Evolutionary conservation across 2,797 vertebrate species (phyloP).

Genomic region (Brotula barbata): DNA sequence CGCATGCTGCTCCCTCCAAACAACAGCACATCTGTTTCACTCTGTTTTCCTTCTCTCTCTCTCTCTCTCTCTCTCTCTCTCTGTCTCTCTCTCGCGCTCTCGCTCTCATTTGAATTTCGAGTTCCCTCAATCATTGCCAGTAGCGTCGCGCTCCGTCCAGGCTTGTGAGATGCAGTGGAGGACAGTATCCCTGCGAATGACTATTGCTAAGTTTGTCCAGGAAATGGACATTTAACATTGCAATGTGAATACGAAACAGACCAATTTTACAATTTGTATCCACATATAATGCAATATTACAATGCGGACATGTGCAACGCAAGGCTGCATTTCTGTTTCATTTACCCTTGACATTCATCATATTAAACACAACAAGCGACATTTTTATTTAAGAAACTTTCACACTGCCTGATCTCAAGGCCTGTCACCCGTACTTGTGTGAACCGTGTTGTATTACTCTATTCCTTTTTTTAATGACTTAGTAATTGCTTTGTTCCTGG

Average conservation of each 20-base stretch:
- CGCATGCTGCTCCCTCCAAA: conserved; percentile 40
- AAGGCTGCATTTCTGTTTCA: background rate
- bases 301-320: background rate
- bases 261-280: too few relatives aligned
- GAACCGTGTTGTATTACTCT: conserved; percentile 70
- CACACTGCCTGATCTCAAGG: conserved; percentile 25
- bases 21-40: conserved; percentile 73
- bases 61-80: too few relatives aligned
- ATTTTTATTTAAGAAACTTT: conserved; percentile 16
- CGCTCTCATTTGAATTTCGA: conserved; percentile 65
- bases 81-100: too few relatives aligned
- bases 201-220: conserved; percentile 51
- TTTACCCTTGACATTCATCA: conserved; percentile 1
- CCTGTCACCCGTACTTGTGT: conserved; percentile 57
- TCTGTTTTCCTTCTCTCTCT: conserved; percentile 50
- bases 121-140: conserved; percentile 63
- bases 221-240: conserved; percentile 48
- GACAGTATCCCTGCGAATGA: conserved; percentile 46
- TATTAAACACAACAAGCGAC: conserved; percentile 14
- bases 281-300: background rate
- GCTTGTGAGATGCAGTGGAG: conserved; percentile 27
- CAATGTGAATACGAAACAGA: conserved; percentile 1
- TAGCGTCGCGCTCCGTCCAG: conserved; percentile 32
- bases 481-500: conserved; percentile 77
- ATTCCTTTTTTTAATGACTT: conserved; percentile 72